phyloP scores from a whole-genome alignment of 2,888 invertebrate species.

The Aphidius colemani region DNA sequence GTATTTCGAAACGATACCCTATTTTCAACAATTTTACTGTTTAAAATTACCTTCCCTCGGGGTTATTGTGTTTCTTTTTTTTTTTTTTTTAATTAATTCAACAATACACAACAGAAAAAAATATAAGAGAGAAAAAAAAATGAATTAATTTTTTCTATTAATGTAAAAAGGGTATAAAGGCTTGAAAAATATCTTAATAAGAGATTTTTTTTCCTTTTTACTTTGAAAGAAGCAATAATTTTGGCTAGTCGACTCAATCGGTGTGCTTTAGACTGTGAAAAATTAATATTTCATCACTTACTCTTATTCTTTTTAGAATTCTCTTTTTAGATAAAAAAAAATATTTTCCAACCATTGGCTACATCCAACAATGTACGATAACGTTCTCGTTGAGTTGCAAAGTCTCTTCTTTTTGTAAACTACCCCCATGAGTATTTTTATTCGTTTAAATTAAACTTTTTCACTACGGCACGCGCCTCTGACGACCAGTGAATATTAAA shows the following conservation, averaged over 20 bases:
- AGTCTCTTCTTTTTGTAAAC: conserved; percentile 27
- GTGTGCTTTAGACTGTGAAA: neutral
- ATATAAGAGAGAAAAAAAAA: too few species aligned
- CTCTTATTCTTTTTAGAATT: conserved; percentile 2
- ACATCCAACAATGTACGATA: conserved; percentile 10
- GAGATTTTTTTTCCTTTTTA: neutral
- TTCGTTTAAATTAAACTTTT: conserved; percentile 25
- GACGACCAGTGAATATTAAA: conserved; percentile 57
- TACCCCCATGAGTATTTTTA: conserved; percentile 27
- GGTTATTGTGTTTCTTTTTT: too few species aligned
- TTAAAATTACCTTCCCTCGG: neutral
- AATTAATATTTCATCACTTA: conserved; percentile 2
- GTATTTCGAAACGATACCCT: neutral
- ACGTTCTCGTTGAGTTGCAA: conserved; percentile 27
- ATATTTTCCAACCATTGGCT: conserved; percentile 4
- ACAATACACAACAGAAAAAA: too few species aligned
- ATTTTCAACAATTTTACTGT: neutral
- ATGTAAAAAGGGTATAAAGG: neutral
- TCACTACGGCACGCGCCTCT: conserved; percentile 36
- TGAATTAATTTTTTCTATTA: neutral
- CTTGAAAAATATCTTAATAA: neutral
- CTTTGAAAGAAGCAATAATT: conserved; percentile 18
- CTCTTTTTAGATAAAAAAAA: neutral
- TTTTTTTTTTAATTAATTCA: too few species aligned
- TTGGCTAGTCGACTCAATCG: conserved; percentile 13